Base-by-base conservation (phyloP, 2,888 invertebrate species). In the Cremastinae sp. region DNA sequence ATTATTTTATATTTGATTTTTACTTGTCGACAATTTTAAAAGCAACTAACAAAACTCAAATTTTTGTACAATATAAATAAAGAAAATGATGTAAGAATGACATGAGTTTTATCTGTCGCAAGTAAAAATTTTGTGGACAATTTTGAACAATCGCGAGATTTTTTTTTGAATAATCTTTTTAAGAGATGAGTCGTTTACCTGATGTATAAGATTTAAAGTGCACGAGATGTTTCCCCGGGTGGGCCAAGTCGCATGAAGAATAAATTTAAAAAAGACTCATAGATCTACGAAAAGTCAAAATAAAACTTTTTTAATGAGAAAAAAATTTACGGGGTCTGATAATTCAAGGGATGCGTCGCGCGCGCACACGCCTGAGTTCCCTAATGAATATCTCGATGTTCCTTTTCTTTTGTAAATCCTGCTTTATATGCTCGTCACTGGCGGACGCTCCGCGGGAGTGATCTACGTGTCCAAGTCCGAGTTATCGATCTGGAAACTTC, bases 391-490 rank as follows among this genome's bases (percentile, higher is more conserved):
- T 49, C 47, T 36, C 10, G 9, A 45, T 47, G 47, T 56, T 8
- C 36, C 34, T 16, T 9, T 34, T 12, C 14, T 28, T 72, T 74
- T 47, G 53, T 53, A n/a, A n/a, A 34, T 22, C 45, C 84, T 84
- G 79, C 65, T 84, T 85, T 80, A 79, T 74, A 84, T 84, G 82
- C 85, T 78, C 64, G 73, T 47, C 79, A 56, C 51, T 59, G 61
- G 59, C 34, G 54, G 20, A 59, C 22, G 28, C 65, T 36, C 54
- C 22, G 8, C 36, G 3, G 18, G 38, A 36, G 36, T 78, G 78
- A 78, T 76, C 64, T 76, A 78, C 76, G 66, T 71, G 70, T 68
- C 59, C 38, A 65, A 41, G 47, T 41, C 41, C 16, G 43, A 64
- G 36, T 51, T 72, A 66, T 53, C 34, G 41, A 4, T 45, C 18